Conservation (phyloP, 92 coral and sea anemone genomes). For the Siderastrea radians region DNA sequence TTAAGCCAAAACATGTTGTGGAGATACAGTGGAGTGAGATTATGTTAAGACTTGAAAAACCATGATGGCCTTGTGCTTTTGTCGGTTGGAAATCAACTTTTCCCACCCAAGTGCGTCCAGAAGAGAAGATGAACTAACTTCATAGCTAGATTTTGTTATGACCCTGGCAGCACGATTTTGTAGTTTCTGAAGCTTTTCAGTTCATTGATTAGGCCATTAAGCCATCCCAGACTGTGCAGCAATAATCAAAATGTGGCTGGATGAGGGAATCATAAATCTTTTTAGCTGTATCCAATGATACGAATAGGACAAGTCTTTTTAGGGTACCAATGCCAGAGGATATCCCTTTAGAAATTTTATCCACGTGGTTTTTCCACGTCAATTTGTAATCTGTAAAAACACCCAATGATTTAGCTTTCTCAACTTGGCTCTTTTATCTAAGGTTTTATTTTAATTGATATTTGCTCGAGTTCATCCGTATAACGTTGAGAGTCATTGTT, state of each 20-base stretch:
- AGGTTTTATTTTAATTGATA: too few relatives aligned
- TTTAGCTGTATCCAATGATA: conserved; percentile 32
- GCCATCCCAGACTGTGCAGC: conserved; percentile 71
- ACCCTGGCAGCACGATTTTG: conserved; percentile 70
- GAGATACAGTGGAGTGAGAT: too few relatives aligned
- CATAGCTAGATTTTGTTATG: not conserved
- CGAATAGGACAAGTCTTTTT: conserved; percentile 59
- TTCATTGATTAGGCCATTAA: not conserved
- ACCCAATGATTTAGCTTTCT: conserved; percentile 2
- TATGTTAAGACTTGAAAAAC: too few relatives aligned
- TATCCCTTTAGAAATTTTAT: conserved; percentile 57
- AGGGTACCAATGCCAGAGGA: conserved; percentile 69
- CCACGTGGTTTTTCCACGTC: conserved; percentile 49
- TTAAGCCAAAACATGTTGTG: too few relatives aligned
- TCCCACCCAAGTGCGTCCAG: too few relatives aligned
- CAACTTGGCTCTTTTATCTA: not conserved
- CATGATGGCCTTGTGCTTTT: too few relatives aligned
- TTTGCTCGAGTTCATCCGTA: too few relatives aligned
- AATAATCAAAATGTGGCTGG: conserved; percentile 77
- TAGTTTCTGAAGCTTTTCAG: conserved; percentile 57
- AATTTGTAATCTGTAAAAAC: not conserved
- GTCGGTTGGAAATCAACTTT: too few relatives aligned
- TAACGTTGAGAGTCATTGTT: too few relatives aligned
- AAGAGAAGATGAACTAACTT: too few relatives aligned
- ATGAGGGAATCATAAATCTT: conserved; percentile 49